Evolutionary conservation across 2,797 vertebrate species (phyloP).

Genomic region (Darevskia nairensis): DNA sequence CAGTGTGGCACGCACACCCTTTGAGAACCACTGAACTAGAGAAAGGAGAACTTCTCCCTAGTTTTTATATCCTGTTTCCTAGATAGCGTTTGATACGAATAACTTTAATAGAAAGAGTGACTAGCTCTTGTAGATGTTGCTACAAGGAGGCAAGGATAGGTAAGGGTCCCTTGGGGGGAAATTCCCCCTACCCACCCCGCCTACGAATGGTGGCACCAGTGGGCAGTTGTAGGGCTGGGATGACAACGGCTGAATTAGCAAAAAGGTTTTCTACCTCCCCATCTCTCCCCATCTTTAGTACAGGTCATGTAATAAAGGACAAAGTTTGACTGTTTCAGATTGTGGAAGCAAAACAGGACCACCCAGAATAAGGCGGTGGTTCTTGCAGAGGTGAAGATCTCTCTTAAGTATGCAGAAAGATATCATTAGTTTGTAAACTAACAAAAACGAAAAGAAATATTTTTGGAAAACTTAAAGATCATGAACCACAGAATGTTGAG

Average conservation of each 20-base stretch:
- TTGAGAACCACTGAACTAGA: too few relatives aligned
- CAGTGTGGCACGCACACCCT: too few relatives aligned
- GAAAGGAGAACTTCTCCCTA: neutral
- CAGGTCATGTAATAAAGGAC: too few relatives aligned
- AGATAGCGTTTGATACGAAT: neutral
- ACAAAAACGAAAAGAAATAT: neutral
- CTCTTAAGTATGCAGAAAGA: neutral
- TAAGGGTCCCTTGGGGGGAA: too few relatives aligned
- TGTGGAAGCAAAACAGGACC: neutral
- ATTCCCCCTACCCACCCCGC: too few relatives aligned
- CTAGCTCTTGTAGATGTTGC: neutral
- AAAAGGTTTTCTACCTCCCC: neutral
- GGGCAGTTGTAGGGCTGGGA: neutral
- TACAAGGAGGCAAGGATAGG: neutral
- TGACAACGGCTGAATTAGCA: neutral
- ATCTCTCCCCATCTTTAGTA: too few relatives aligned
- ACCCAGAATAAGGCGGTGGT: neutral
- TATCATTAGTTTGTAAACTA: neutral
- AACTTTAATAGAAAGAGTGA: neutral
- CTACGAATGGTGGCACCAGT: neutral
- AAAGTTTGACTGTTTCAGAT: neutral
- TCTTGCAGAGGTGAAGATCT: neutral
- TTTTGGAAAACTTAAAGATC: neutral
- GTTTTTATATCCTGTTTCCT: neutral
- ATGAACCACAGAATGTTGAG: neutral